Evolutionary conservation across 2,113 vertebrate species (phyloP).

Genomic region (Passer montanus): DNA sequence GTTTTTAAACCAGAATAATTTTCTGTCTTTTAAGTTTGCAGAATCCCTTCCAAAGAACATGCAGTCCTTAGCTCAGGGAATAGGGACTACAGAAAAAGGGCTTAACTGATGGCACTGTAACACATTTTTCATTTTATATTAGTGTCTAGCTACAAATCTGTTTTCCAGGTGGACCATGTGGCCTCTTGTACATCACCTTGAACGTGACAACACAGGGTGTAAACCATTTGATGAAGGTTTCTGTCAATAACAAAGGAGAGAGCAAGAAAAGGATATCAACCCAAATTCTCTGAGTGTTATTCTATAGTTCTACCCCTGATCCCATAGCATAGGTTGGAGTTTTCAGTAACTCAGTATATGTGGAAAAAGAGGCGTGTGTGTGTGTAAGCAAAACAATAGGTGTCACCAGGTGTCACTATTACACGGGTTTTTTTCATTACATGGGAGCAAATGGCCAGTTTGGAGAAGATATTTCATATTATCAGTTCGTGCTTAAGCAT

Average conservation of each 20-base stretch:
- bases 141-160: background rate
- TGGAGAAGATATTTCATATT: background rate
- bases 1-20: background rate
- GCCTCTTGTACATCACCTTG: background rate
- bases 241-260: background rate
- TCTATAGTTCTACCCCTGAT: background rate
- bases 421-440: background rate
- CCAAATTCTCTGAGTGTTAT: background rate
- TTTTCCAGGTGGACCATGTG: background rate
- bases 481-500: background rate
- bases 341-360: background rate
- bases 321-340: background rate
- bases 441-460: conserved; percentile 16
- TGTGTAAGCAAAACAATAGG: background rate
- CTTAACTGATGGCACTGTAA: background rate
- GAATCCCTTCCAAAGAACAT: background rate
- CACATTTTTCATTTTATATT: background rate
- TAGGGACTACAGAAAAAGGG: background rate
- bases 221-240: background rate
- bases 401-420: conserved; percentile 67
- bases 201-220: rapidly evolving
- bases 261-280: background rate
- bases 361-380: background rate
- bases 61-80: background rate
- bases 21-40: background rate